A percentile compares a stretch with the other conserved stretches of the same genome.
Evolutionary conservation across 2,113 vertebrate genomes (phyloP).

Genomic region (Bagarius yarrelli): DNA sequence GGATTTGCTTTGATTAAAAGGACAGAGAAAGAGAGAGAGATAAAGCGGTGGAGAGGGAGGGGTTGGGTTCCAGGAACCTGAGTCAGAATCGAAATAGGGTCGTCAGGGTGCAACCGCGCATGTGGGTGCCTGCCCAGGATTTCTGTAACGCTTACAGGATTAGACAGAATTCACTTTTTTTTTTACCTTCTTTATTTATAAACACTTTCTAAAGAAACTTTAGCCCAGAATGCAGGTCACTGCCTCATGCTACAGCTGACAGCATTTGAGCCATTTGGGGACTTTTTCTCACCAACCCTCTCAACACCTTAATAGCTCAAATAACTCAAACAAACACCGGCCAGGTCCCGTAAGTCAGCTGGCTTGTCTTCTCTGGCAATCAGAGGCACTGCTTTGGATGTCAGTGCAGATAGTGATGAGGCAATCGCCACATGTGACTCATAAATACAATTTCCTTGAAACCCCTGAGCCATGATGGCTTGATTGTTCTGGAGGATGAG

Average conservation of each 20-base stretch:
- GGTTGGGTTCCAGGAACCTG: too few species aligned
- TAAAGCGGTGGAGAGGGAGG: too few species aligned
- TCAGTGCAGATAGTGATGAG: slow-evolving; percentile 24
- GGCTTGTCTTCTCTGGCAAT: not conserved
- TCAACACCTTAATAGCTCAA: slow-evolving; percentile 7
- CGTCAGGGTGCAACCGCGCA: too few species aligned
- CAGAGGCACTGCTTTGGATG: slow-evolving; percentile 19
- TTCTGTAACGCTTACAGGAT: not conserved
- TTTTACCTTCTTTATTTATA: not conserved
- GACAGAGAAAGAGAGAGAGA: too few species aligned
- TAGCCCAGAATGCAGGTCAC: not conserved
- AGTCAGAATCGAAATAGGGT: too few species aligned
- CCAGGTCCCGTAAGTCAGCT: slow-evolving; percentile 16
- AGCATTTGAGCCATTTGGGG: slow-evolving; percentile 6
- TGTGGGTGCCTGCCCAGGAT: too few species aligned
- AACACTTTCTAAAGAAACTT: not conserved
- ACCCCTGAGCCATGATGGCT: slow-evolving; percentile 29
- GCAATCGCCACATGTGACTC: slow-evolving; percentile 37
- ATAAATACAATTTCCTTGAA: slow-evolving; percentile 51
- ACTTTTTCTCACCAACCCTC: slow-evolving; percentile 8
- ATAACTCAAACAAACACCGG: slow-evolving; percentile 38
- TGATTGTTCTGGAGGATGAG: slow-evolving; percentile 43
- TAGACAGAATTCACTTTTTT: not conserved
- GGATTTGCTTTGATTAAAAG: too few species aligned
- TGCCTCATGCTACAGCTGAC: not conserved